phyloP scores from a whole-genome alignment of 2,797 vertebrate species.

The Pipistrellus pygmaeus region DNA sequence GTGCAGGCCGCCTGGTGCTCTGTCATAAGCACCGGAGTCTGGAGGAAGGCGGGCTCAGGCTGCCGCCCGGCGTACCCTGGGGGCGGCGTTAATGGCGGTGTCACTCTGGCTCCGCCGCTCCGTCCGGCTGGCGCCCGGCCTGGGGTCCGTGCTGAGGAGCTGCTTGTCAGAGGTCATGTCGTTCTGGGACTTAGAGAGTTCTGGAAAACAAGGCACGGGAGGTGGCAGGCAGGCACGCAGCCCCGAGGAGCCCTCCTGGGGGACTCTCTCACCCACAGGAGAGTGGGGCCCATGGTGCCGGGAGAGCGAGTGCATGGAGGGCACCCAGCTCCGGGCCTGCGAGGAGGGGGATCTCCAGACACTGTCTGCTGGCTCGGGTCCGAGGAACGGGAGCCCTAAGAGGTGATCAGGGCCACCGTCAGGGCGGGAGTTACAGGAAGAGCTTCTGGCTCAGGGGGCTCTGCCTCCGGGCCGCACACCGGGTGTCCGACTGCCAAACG shows the following conservation, averaged over 20 bases:
- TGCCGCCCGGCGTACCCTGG: slow-evolving; percentile 82
- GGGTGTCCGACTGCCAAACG: background rate
- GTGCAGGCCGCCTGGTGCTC: background rate
- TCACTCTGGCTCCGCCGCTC: slow-evolving; percentile 93
- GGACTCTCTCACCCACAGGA: background rate
- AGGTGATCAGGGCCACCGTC: background rate
- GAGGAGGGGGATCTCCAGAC: background rate
- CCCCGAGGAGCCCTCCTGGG: too few species aligned
- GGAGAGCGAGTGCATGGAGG: fast-evolving
- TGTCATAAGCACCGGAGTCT: background rate
- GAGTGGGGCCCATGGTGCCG: background rate
- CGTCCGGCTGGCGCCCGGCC: slow-evolving; percentile 69
- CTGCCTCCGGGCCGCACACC: background rate
- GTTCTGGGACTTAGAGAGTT: slow-evolving; percentile 94
- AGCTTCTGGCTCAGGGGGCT: background rate
- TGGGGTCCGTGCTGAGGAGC: slow-evolving; percentile 85
- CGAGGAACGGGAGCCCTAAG: background rate
- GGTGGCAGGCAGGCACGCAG: background rate
- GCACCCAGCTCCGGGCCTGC: fast-evolving
- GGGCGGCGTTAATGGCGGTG: slow-evolving; percentile 90
- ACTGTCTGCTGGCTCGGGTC: fast-evolving
- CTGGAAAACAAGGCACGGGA: slow-evolving; percentile 84
- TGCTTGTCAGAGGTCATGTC: slow-evolving; percentile 90
- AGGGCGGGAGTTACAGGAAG: background rate
- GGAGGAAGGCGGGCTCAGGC: fast-evolving